Percentiles rank a stretch among this genome's conserved stretches.
Conservation (phyloP, 1,140 invertebrate species). For the Hylaeus volcanicus region DNA sequence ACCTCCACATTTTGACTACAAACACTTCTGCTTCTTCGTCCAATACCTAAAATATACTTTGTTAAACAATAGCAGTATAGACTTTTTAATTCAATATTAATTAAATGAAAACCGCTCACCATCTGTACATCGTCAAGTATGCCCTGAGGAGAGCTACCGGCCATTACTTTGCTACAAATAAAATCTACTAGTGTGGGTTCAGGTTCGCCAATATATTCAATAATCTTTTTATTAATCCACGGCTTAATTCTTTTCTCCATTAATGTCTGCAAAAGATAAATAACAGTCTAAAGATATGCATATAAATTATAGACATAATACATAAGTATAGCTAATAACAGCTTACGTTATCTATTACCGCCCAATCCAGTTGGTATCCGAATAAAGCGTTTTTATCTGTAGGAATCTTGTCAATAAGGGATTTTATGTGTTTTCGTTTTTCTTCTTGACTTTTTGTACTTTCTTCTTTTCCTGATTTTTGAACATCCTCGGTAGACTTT, state of each 20-base stretch:
- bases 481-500: constrained; percentile 80
- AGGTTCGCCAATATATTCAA: constrained; percentile 99
- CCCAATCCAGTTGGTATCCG: constrained; percentile 95
- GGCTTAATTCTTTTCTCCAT: constrained; percentile 99
- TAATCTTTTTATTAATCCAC: constrained; percentile 99
- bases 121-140: constrained; percentile 99
- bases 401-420: constrained; percentile 98
- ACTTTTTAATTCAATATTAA: neutral
- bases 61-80: neutral
- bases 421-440: constrained; percentile 97
- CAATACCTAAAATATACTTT: constrained; percentile 88
- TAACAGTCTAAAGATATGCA: constrained; percentile 7
- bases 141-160: constrained; percentile 93
- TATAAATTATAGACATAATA: constrained; percentile 22
- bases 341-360: constrained; percentile 89
- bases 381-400: constrained; percentile 98
- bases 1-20: constrained; percentile 99
- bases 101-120: constrained; percentile 83
- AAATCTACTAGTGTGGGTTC: constrained; percentile 99
- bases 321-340: neutral
- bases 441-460: constrained; percentile 92
- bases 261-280: constrained; percentile 82
- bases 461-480: constrained; percentile 85
- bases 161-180: constrained; percentile 98
- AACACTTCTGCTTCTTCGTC: constrained; percentile 99